These are phyloP conservation scores for Gymnorhina tibicen DNA, from an alignment of 2,113 vertebrate species.

Conservation along the genomic window DNA sequence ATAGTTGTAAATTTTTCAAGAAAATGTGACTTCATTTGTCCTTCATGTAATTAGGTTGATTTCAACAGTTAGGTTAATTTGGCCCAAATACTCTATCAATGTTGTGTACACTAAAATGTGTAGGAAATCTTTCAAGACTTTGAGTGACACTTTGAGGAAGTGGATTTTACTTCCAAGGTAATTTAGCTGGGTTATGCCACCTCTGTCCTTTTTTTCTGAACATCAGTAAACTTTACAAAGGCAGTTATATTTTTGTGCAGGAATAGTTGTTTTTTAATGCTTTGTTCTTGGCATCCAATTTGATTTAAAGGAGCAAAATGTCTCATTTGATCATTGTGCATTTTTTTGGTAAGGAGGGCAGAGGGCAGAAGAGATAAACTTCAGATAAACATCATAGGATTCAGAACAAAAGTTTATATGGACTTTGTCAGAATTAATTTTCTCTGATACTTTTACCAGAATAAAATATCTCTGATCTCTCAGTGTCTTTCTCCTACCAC, in stretches of 20 bases:
- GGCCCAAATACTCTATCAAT: background rate
- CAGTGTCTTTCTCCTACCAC: background rate
- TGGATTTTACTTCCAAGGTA: background rate
- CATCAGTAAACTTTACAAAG: background rate
- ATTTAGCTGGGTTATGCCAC: background rate
- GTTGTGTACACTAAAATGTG: background rate
- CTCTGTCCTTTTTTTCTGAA: background rate
- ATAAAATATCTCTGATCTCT: background rate
- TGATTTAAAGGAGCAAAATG: background rate
- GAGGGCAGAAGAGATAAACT: background rate
- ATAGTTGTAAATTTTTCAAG: background rate
- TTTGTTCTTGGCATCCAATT: background rate
- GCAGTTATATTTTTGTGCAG: background rate
- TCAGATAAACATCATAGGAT: background rate
- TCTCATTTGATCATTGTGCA: background rate
- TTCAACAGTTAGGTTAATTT: background rate
- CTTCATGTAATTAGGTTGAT: background rate
- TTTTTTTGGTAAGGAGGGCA: background rate
- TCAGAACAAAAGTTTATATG: background rate
- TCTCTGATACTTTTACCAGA: background rate
- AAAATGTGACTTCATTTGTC: background rate
- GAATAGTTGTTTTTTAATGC: background rate
- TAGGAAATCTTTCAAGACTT: background rate
- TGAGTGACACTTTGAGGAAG: too few relatives aligned
- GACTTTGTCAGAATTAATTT: background rate